Base-by-base conservation (phyloP, 2,797 vertebrate genomes). In the Pempheris klunzingeri region DNA sequence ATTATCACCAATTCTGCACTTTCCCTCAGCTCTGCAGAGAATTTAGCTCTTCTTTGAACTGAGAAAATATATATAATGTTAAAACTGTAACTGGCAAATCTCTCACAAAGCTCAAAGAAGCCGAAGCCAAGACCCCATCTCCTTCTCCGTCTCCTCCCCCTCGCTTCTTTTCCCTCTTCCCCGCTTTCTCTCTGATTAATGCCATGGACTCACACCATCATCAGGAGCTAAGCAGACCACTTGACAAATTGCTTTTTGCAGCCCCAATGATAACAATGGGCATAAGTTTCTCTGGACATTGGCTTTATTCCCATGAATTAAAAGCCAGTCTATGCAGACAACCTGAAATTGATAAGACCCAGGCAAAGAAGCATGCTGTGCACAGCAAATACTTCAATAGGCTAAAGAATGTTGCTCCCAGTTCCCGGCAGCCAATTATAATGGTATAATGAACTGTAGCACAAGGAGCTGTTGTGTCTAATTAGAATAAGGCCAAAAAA, bases 211-310 rank as follows among this genome's bases (percentile, higher is more conserved):
- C 62, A 55, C 43, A 30, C 78, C 52, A 58, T 78, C 78, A 34
- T 39, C 20, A 14, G 26, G 50, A 75, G 61, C 52, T 74, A 63
- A 73, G 77, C 70, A 74, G 73, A 74, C 54, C 75, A 73, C 75
- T 85, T 58, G 1, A 70, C 77, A 87, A 90, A 83, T 89, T 86
- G 78, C 74, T 74, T 86, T 82, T 77, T 52, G 57, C 67, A 62
- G 82, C 81, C 81, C 38, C 50, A 1, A 5, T 59, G 80, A 88
- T 90, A 79, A 91, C 79, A 69, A 63, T 30, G 13, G 30, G 26
- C 73, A 73, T 73, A 61, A 71, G 26, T 83, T 88, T 77, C 61
- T 39, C 39, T 70, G 61, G 72, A 78, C 64, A 74, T 64, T 24
- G 54, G 61, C 80, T 80, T 83, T 72, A 81, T 84, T 72, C 46